phyloP scores from a whole-genome alignment of 2,113 vertebrate species.

The Aleadryas rufinucha region DNA sequence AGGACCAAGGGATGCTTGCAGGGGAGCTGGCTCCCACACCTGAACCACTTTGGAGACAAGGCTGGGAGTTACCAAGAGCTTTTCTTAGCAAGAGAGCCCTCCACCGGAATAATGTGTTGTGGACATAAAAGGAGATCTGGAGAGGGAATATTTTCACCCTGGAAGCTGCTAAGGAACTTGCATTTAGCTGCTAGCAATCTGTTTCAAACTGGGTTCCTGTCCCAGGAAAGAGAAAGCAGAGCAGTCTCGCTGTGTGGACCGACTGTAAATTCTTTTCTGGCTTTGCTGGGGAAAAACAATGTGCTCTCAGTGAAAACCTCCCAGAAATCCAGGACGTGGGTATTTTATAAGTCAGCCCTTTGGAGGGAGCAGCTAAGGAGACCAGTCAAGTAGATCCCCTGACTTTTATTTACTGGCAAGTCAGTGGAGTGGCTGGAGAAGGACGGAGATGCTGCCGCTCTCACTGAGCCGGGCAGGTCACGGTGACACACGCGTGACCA shows the following conservation, averaged over 20 bases:
- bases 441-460: background rate
- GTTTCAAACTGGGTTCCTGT: constrained; percentile 31
- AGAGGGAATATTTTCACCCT: constrained; percentile 48
- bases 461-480: background rate
- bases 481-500: background rate
- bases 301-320: background rate
- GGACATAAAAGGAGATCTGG: constrained; percentile 55
- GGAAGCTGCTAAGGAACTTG: constrained; percentile 34
- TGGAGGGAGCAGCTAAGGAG: background rate
- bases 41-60: constrained; percentile 8
- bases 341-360: background rate
- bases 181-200: constrained; percentile 45
- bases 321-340: background rate
- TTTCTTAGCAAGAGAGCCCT: constrained; percentile 66
- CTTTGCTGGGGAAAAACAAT: constrained; percentile 25
- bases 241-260: background rate
- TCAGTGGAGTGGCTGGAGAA: background rate
- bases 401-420: background rate
- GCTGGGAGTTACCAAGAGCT: constrained; percentile 37
- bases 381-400: background rate
- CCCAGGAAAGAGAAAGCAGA: constrained; percentile 33
- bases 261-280: constrained; percentile 2
- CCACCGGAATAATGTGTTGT: constrained; percentile 48
- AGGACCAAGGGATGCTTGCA: constrained; percentile 8
- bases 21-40: constrained; percentile 29